These are phyloP conservation scores for Cuculus canorus DNA, from an alignment of 2,797 vertebrate genomes.

Conservation along the genomic window DNA sequence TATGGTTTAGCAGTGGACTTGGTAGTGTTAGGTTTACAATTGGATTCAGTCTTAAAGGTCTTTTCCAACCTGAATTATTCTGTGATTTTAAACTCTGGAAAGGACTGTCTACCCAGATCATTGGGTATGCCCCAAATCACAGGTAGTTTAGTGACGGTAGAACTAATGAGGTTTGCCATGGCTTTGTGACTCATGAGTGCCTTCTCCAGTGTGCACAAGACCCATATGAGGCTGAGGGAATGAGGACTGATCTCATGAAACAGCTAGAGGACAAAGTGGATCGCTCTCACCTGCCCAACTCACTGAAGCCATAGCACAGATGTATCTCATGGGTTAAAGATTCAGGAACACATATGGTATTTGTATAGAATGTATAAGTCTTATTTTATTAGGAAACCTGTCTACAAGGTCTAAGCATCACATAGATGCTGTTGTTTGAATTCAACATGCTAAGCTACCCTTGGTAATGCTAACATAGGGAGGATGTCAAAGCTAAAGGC, in stretches of 20 bases:
- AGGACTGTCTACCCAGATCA: background rate
- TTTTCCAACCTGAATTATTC: background rate
- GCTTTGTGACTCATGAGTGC: background rate
- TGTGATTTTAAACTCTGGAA: background rate
- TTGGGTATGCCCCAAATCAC: background rate
- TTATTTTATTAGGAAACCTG: background rate
- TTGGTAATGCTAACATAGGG: background rate
- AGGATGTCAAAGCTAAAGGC: background rate
- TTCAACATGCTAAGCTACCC: background rate
- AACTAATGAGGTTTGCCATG: background rate
- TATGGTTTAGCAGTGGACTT: background rate
- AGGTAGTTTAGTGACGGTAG: background rate
- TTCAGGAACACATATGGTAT: background rate
- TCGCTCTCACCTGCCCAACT: background rate
- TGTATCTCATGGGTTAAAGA: background rate
- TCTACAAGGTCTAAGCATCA: background rate
- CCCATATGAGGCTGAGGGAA: background rate
- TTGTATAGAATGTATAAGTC: background rate
- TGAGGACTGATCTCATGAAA: background rate
- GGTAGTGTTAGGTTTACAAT: background rate
- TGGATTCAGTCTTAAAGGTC: background rate
- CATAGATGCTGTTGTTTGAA: background rate
- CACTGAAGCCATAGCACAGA: background rate
- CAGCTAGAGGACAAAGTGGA: background rate
- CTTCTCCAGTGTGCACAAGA: background rate